Percentiles rank a stretch among this genome's conserved stretches.
Evolutionary conservation across 2,113 vertebrate species (phyloP).

Genomic region (Eclectus roratus): DNA sequence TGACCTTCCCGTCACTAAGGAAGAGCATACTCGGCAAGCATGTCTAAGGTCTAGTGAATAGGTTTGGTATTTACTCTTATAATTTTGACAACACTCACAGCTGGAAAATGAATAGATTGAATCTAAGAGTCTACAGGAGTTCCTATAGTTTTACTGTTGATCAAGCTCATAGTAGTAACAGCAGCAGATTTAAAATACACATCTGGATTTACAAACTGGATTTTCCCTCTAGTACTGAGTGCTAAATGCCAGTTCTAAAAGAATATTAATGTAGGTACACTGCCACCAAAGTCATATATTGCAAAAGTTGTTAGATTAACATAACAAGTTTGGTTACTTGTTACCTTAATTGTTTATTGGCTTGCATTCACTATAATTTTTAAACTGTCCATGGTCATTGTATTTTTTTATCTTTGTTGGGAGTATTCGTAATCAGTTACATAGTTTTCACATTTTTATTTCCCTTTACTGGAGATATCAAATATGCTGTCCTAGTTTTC

Average conservation of each 20-base stretch:
- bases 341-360: neutral
- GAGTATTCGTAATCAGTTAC: neutral
- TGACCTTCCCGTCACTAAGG: conserved; percentile 47
- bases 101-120: conserved; percentile 24
- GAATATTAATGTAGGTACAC: neutral
- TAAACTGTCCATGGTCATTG: neutral
- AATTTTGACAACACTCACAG: conserved; percentile 31
- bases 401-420: neutral
- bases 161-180: neutral
- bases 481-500: neutral
- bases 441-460: neutral
- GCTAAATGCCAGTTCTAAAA: neutral
- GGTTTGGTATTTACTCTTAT: conserved; percentile 6
- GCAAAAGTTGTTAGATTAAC: neutral
- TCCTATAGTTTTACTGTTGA: neutral
- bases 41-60: conserved; percentile 22
- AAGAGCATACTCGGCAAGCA: conserved; percentile 34
- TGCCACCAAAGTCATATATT: neutral
- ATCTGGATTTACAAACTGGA: neutral
- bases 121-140: neutral
- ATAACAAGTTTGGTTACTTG: neutral
- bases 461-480: neutral
- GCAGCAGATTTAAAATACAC: neutral
- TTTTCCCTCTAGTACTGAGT: neutral
- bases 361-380: neutral